Conservation (phyloP, 2,888 invertebrate genomes). For the Rhimphoctona megacephalus region DNA sequence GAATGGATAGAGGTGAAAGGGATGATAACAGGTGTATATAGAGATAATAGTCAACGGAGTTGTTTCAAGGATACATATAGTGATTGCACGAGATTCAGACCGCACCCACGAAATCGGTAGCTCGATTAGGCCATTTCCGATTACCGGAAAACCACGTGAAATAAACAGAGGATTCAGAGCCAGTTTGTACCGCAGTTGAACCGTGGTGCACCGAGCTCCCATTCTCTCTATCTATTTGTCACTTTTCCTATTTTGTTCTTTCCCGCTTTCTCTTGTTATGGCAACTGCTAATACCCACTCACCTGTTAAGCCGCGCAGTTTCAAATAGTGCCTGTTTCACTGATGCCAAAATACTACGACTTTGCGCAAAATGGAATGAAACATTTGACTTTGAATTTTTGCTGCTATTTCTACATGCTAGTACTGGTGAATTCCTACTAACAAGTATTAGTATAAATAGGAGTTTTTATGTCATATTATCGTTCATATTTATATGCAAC, state of each 20-base stretch:
- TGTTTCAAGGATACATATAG: slow-evolving; percentile 33
- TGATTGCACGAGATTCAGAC: slow-evolving; percentile 43
- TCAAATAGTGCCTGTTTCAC: slow-evolving; percentile 35
- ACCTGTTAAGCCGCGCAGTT: slow-evolving; percentile 22
- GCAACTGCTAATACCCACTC: slow-evolving; percentile 51
- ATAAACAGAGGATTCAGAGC: slow-evolving; percentile 34
- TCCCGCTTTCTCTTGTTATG: neutral
- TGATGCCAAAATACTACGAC: slow-evolving; percentile 43
- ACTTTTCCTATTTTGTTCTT: slow-evolving; percentile 9
- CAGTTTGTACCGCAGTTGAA: slow-evolving; percentile 17
- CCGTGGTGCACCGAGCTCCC: slow-evolving; percentile 28
- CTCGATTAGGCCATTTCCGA: slow-evolving; percentile 67
- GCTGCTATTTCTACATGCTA: neutral
- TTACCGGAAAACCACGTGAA: slow-evolving; percentile 68
- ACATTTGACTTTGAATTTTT: slow-evolving; percentile 15
- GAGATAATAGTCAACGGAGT: slow-evolving; percentile 28
- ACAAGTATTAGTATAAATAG: too few relatives aligned
- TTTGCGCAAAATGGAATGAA: slow-evolving; percentile 10
- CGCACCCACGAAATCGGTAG: slow-evolving; percentile 60
- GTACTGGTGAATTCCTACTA: neutral
- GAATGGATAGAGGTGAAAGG: slow-evolving; percentile 50
- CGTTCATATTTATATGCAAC: too few relatives aligned
- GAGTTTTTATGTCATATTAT: too few relatives aligned
- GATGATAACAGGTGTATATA: slow-evolving; percentile 62
- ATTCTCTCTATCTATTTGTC: slow-evolving; percentile 27